phyloP scores from a whole-genome alignment of 2,113 vertebrate species.

The Amazona vittata region DNA sequence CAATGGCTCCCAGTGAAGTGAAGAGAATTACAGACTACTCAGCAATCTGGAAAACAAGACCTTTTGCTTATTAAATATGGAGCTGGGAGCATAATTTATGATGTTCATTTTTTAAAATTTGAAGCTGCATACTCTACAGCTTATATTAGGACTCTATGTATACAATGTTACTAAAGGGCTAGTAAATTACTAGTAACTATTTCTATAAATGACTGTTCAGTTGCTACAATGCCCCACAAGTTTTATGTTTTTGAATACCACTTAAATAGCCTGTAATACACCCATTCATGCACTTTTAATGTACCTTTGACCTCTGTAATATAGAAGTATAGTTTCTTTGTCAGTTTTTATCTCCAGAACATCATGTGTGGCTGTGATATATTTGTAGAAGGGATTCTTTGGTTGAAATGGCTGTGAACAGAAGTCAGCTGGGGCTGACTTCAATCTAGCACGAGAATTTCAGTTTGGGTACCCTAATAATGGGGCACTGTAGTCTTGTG shows the following conservation, averaged over 20 bases:
- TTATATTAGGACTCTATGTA: not conserved
- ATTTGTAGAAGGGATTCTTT: constrained; percentile 9
- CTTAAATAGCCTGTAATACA: not conserved
- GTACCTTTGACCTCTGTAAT: not conserved
- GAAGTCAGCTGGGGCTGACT: constrained; percentile 39
- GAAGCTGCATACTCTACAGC: not conserved
- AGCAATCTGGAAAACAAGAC: constrained; percentile 32
- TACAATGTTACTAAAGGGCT: not conserved
- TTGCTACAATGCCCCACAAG: not conserved
- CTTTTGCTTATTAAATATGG: constrained; percentile 54
- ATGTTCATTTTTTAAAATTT: constrained; percentile 22
- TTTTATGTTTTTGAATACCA: not conserved
- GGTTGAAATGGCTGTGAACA: not conserved
- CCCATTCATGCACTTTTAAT: not conserved
- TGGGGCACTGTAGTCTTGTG: constrained; percentile 21
- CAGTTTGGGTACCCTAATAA: not conserved
- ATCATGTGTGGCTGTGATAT: not conserved
- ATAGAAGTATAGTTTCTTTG: not conserved
- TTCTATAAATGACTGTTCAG: not conserved
- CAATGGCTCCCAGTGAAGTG: constrained; percentile 8
- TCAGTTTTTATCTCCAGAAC: constrained; percentile 8
- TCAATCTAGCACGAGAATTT: not conserved
- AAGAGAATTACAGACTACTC: constrained; percentile 51
- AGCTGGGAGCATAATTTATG: constrained; percentile 19
- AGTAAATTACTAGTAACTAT: not conserved